A percentile compares a stretch with the other conserved stretches of the same genome.
phyloP scores from a whole-genome alignment of 2,113 vertebrate genomes.

The Centropus unirufus region DNA sequence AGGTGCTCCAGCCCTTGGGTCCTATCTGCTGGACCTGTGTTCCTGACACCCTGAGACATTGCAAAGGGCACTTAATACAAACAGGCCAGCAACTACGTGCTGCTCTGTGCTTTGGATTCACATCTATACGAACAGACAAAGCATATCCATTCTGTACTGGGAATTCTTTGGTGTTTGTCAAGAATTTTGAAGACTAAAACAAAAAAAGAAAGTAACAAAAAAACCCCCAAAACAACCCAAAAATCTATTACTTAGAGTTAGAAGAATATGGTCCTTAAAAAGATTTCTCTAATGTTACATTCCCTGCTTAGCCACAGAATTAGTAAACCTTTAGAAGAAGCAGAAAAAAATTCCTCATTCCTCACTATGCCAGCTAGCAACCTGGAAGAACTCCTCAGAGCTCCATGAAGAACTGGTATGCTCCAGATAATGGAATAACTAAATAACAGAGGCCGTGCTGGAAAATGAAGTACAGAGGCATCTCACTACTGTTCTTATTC shows the following conservation, averaged over 20 bases:
- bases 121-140: not conserved
- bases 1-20: not conserved
- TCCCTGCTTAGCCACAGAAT: conserved; percentile 21
- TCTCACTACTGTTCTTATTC: not conserved
- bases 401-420: not conserved
- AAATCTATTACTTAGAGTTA: not conserved
- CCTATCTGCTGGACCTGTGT: accelerated
- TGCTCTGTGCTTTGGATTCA: not conserved
- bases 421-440: not conserved
- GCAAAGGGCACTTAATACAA: accelerated
- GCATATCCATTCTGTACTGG: not conserved
- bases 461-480: not conserved
- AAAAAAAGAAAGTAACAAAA: not conserved
- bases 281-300: conserved; percentile 3
- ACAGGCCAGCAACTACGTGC: accelerated
- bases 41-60: not conserved
- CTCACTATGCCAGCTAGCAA: not conserved
- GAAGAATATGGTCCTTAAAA: conserved; percentile 34
- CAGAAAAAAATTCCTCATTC: not conserved
- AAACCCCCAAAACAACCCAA: not conserved
- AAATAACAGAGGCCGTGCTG: not conserved
- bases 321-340: conserved; percentile 31
- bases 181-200: not conserved
- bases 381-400: not conserved
- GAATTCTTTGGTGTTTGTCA: not conserved